phyloP scores from a whole-genome alignment of 1,140 invertebrate species.

The Ceratitis capitata region DNA sequence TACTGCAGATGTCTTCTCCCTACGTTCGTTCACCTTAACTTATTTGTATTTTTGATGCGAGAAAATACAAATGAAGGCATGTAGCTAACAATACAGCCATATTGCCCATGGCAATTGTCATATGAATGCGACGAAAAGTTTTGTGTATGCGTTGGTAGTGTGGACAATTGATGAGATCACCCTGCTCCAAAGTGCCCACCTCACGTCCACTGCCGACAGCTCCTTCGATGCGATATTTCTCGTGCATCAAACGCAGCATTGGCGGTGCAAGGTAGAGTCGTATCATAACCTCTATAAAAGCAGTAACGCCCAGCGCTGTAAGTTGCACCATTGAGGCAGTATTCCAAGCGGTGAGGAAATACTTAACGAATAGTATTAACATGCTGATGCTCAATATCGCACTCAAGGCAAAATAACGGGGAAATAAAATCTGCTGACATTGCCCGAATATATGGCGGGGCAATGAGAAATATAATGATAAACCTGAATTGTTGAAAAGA shows the following conservation, averaged over 20 bases:
- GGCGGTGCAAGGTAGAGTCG: conserved; percentile 75
- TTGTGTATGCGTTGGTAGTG: conserved; percentile 74
- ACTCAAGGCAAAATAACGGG: conserved; percentile 84
- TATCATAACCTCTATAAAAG: conserved; percentile 73
- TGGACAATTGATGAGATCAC: conserved; percentile 72
- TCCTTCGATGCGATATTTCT: conserved; percentile 74
- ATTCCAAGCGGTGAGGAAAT: conserved; percentile 56
- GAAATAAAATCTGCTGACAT: conserved; percentile 86
- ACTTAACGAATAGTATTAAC: conserved; percentile 74
- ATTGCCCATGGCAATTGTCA: conserved; percentile 76
- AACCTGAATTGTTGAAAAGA: conserved; percentile 72
- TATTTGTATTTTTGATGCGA: conserved; percentile 71
- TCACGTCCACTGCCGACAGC: conserved; percentile 76
- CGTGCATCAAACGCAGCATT: conserved; percentile 70
- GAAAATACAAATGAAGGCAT: conserved; percentile 75
- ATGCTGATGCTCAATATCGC: conserved; percentile 77
- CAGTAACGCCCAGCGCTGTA: conserved; percentile 69
- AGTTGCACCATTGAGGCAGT: conserved; percentile 67
- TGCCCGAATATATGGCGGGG: conserved; percentile 83
- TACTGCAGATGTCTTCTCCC: not conserved
- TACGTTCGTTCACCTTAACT: not conserved
- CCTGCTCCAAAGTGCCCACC: conserved; percentile 72
- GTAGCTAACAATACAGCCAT: conserved; percentile 75
- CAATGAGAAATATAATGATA: conserved; percentile 83
- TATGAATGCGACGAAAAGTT: conserved; percentile 73